Conservation (phyloP, 2,797 vertebrate genomes). For the Acanthurus leucopareius region DNA sequence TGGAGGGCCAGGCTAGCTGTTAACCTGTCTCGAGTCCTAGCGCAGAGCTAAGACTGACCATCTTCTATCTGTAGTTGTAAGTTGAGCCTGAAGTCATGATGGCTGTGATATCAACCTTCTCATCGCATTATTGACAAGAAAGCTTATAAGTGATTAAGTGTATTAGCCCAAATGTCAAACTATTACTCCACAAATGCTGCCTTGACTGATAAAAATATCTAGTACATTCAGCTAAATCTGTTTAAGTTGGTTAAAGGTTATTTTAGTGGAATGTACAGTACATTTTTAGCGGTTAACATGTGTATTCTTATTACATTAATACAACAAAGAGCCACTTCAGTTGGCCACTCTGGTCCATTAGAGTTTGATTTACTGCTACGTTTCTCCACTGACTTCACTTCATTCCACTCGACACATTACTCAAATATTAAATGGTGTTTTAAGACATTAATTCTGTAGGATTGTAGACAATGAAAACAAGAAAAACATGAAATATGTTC, state of each 20-base stretch:
- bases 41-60: too few species aligned
- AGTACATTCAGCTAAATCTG: neutral
- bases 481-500: constrained; percentile 12
- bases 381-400: neutral
- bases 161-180: neutral
- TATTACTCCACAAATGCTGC: neutral
- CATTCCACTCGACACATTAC: neutral
- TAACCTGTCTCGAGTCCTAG: too few species aligned
- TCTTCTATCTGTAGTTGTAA: too few species aligned
- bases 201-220: neutral
- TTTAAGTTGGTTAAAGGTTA: neutral
- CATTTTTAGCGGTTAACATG: neutral
- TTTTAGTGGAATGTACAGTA: neutral
- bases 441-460: neutral
- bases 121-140: too few species aligned
- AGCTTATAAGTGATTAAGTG: too few species aligned
- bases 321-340: neutral
- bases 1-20: too few species aligned
- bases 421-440: neutral
- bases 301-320: neutral
- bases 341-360: neutral
- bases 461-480: neutral
- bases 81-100: too few species aligned
- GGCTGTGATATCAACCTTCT: too few species aligned
- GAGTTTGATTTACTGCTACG: neutral